phyloP scores from a whole-genome alignment of 2,113 vertebrate species.

The Chaetops frenatus region DNA sequence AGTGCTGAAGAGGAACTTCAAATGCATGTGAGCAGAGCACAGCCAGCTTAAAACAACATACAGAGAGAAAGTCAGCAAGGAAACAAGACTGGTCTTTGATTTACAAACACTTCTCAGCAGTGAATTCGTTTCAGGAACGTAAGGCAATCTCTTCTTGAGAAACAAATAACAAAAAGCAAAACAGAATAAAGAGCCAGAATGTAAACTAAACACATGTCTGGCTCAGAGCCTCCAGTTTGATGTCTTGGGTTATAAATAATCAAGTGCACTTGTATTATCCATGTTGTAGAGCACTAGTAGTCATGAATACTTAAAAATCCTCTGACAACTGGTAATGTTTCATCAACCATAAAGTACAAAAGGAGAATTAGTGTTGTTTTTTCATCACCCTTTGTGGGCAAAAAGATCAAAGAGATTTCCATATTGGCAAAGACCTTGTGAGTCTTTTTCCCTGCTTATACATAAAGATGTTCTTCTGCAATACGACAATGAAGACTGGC shows the following conservation, averaged over 20 bases:
- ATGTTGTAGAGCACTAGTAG: conserved; percentile 26
- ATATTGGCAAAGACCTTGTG: neutral
- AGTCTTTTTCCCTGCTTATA: neutral
- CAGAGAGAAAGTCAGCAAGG: neutral
- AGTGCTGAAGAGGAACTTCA: neutral
- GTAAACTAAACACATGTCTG: conserved; percentile 30
- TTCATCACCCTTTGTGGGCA: conserved; percentile 15
- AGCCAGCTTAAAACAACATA: neutral
- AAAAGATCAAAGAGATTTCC: conserved; percentile 46
- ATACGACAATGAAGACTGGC: neutral
- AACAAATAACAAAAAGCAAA: conserved; percentile 49
- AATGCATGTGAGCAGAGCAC: neutral
- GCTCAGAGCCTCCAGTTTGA: conserved; percentile 39
- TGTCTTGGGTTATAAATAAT: conserved; percentile 58
- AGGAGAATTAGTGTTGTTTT: conserved; percentile 46
- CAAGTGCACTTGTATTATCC: conserved; percentile 27
- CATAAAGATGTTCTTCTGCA: conserved; percentile 19
- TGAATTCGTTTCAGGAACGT: neutral
- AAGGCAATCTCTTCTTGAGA: conserved; percentile 30
- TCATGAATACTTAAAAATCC: conserved; percentile 63
- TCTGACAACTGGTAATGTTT: conserved; percentile 46
- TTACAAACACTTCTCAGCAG: conserved; percentile 9
- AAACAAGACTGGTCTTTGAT: neutral
- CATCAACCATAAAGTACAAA: conserved; percentile 46
- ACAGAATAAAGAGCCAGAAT: conserved; percentile 22